phyloP scores from a whole-genome alignment of 64 coral and sea anemone species.

The Montipora capricornis region DNA sequence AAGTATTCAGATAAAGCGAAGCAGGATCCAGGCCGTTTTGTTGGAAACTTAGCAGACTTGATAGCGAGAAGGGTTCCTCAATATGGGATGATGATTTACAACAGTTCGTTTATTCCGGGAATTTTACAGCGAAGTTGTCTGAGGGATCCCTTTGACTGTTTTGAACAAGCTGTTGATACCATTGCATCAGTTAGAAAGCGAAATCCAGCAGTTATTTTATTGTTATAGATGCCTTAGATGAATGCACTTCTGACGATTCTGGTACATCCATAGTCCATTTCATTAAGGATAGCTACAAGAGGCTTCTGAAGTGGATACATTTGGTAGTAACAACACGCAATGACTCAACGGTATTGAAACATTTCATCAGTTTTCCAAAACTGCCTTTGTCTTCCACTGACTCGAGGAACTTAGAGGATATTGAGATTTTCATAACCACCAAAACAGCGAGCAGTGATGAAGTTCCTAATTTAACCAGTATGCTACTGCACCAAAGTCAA shows the following conservation, averaged over 20 bases:
- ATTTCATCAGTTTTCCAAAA: constrained; percentile 26
- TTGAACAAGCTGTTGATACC: constrained; percentile 63
- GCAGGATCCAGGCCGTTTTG: constrained; percentile 57
- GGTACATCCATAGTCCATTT: constrained; percentile 39
- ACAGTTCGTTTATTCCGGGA: constrained; percentile 29
- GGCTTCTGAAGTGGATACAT: constrained; percentile 44
- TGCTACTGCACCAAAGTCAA: constrained; percentile 65
- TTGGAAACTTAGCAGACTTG: constrained; percentile 62
- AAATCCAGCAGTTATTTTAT: constrained; percentile 12
- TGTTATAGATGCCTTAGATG: constrained; percentile 78
- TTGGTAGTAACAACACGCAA: constrained; percentile 61
- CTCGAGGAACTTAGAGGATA: constrained; percentile 67
- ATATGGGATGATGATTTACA: constrained; percentile 48
- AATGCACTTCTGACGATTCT: constrained; percentile 27
- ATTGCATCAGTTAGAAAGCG: not conserved
- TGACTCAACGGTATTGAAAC: constrained; percentile 46
- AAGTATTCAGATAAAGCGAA: constrained; percentile 59
- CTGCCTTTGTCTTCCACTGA: constrained; percentile 6
- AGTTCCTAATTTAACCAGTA: constrained; percentile 25
- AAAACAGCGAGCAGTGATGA: not conserved
- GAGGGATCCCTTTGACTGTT: constrained; percentile 58
- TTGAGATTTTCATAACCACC: constrained; percentile 20
- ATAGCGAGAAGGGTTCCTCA: constrained; percentile 65
- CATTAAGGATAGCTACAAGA: constrained; percentile 9
- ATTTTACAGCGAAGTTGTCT: constrained; percentile 31